Conservation (phyloP, 2,113 vertebrate species). For the Microcebus griseorufus region DNA sequence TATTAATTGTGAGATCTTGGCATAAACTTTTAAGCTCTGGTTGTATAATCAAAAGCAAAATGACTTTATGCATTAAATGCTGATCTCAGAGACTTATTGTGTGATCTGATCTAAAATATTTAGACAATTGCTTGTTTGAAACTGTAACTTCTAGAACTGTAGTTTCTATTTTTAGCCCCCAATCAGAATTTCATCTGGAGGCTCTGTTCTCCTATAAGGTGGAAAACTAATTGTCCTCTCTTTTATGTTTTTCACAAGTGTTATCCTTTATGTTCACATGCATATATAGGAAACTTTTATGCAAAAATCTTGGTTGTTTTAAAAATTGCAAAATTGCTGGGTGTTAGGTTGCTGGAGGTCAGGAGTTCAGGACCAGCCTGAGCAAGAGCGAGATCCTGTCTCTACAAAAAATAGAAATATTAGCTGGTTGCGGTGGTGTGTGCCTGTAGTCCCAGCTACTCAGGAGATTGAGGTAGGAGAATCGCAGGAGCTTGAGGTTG, state of each 20-base stretch:
- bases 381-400: too few relatives aligned
- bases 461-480: too few relatives aligned
- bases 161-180: constrained; percentile 63
- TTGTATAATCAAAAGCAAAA: constrained; percentile 60
- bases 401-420: too few relatives aligned
- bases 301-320: constrained; percentile 3
- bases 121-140: constrained; percentile 67
- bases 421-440: too few relatives aligned
- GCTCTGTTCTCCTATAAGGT: not conserved
- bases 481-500: too few relatives aligned
- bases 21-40: constrained; percentile 60
- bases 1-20: constrained; percentile 28
- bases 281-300: not conserved
- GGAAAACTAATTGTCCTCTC: not conserved
- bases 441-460: too few relatives aligned
- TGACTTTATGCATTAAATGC: constrained; percentile 56
- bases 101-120: constrained; percentile 60
- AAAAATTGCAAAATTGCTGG: constrained; percentile 19
- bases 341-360: too few relatives aligned
- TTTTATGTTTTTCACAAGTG: constrained; percentile 13
- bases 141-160: constrained; percentile 34
- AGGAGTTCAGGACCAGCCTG: too few relatives aligned
- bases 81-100: constrained; percentile 44
- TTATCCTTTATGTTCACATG: constrained; percentile 18
- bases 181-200: constrained; percentile 55